A percentile compares a stretch with the other conserved stretches of the same genome.
Evolutionary conservation across 2,113 vertebrate species (phyloP).

Genomic region (Symphodus melops): DNA sequence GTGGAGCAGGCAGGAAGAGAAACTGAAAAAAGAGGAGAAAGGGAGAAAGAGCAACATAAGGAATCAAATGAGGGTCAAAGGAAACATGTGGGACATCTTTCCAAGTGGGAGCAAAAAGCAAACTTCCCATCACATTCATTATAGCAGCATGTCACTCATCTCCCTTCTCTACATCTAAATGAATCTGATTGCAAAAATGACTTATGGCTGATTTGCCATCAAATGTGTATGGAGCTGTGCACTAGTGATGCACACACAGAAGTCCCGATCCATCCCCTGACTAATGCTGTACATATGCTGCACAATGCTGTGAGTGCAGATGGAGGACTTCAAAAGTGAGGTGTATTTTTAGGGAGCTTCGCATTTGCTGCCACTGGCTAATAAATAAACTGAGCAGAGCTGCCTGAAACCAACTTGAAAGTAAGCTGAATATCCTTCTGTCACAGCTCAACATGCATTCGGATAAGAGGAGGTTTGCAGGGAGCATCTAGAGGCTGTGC

Average conservation of each 20-base stretch:
- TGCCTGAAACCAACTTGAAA: slow-evolving; percentile 23
- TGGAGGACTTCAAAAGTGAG: slow-evolving; percentile 7
- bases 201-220: slow-evolving; percentile 16
- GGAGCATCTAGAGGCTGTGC: slow-evolving; percentile 5
- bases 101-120: slow-evolving; percentile 14
- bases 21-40: slow-evolving; percentile 23
- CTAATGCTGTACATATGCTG: slow-evolving; percentile 24
- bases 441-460: slow-evolving; percentile 6
- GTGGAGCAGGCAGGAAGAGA: slow-evolving; percentile 23
- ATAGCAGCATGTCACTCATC: slow-evolving; percentile 38
- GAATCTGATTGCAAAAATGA: slow-evolving; percentile 2
- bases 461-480: slow-evolving; percentile 8
- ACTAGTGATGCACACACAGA: neutral
- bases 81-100: slow-evolving; percentile 39
- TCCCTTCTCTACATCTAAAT: slow-evolving; percentile 6
- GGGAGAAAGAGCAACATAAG: slow-evolving; percentile 18
- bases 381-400: slow-evolving; percentile 39
- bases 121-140: slow-evolving; percentile 36
- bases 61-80: slow-evolving; percentile 30
- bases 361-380: slow-evolving; percentile 28
- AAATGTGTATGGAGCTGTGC: neutral
- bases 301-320: neutral
- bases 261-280: slow-evolving; percentile 11
- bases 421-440: slow-evolving; percentile 16
- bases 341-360: slow-evolving; percentile 34